Conservation (phyloP, 2,888 invertebrate species). For the Trachelus stipa region DNA sequence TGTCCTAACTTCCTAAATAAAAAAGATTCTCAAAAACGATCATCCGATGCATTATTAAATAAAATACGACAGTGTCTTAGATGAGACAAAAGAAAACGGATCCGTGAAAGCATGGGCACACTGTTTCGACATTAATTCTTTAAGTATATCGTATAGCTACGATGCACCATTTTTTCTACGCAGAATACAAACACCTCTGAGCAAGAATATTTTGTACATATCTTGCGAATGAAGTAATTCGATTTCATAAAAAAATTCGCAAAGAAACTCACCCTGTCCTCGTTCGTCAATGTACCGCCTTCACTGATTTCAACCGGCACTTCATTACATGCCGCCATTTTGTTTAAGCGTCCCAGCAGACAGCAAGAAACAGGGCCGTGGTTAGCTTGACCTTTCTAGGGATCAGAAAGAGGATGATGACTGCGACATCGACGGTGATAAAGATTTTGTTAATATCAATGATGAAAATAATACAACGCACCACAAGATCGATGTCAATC, state of each 20-base stretch:
- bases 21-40: neutral
- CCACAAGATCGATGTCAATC: neutral
- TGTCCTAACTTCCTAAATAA: neutral
- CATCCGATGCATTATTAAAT: neutral
- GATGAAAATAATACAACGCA: neutral
- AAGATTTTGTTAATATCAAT: neutral
- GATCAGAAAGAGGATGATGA: neutral
- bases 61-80: neutral
- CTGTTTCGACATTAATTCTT: neutral
- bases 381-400: neutral
- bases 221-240: neutral
- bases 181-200: neutral
- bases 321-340: slow-evolving; percentile 60
- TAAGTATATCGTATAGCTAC: neutral
- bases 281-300: slow-evolving; percentile 45
- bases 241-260: neutral
- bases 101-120: neutral
- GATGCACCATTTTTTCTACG: neutral
- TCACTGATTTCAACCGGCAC: slow-evolving; percentile 58
- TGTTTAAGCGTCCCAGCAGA: slow-evolving; percentile 56
- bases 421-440: neutral
- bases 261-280: slow-evolving; percentile 50
- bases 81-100: neutral
- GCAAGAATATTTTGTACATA: neutral
- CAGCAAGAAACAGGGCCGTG: slow-evolving; percentile 31